Percentiles rank a stretch among this genome's conserved stretches.
These are phyloP conservation scores for Drusus annulatus DNA, from an alignment of 1,140 invertebrate genomes.

Conservation along the genomic window DNA sequence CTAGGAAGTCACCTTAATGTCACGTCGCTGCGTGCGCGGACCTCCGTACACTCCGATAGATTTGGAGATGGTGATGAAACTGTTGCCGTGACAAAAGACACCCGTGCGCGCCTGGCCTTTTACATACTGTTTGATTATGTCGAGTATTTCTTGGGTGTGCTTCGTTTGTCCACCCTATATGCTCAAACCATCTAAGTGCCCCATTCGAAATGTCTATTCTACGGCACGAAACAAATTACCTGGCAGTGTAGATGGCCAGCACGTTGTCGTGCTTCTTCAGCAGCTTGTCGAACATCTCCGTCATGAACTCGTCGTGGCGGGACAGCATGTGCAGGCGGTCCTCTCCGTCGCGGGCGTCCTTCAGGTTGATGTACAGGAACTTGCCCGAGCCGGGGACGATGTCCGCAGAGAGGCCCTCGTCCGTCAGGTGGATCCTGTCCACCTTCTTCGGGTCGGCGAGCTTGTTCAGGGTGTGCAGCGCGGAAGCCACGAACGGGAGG, in stretches of 20 bases:
- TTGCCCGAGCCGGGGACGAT: conserved; percentile 62
- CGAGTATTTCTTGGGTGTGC: no score
- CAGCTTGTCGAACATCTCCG: conserved; percentile 63
- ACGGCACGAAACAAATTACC: no score
- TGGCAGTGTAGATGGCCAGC: conserved; percentile 66
- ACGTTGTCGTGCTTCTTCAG: conserved; percentile 62
- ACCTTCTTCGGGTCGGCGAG: conserved; percentile 62
- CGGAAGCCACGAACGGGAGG: conserved; percentile 62
- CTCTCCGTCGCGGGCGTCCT: conserved; percentile 67
- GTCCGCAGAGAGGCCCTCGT: conserved; percentile 64
- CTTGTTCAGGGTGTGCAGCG: conserved; percentile 62
- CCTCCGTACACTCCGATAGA: no score
- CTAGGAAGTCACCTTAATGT: no score
- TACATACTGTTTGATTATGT: no score
- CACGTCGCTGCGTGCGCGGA: no score
- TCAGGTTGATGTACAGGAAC: conserved; percentile 65
- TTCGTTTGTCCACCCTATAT: no score
- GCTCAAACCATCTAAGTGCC: no score
- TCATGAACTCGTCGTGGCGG: conserved; percentile 68
- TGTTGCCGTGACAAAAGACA: no score
- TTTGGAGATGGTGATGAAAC: no score
- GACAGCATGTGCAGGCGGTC: conserved; percentile 63
- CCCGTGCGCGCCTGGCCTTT: no score
- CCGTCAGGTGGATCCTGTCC: conserved; percentile 63
- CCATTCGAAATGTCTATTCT: no score